These are phyloP conservation scores for Amphipyra tragopoginis DNA, from an alignment of 2,888 invertebrate species.

Conservation along the genomic window DNA sequence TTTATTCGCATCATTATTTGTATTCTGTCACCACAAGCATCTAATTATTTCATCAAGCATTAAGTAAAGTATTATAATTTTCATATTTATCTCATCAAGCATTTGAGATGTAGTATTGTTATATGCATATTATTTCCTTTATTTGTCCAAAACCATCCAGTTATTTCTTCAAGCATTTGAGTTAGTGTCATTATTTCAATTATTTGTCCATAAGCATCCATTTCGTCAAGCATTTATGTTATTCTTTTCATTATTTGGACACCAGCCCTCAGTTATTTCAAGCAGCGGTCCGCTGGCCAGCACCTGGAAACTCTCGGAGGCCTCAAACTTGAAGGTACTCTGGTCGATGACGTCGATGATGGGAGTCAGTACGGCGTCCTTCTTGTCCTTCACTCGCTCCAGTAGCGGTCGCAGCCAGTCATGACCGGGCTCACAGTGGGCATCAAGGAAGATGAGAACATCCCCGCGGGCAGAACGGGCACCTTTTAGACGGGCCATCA, in stretches of 20 bases:
- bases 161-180: no score
- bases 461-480: constrained; percentile 95
- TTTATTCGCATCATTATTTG: no score
- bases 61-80: neutral
- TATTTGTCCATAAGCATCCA: neutral
- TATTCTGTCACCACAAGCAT: no score
- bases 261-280: neutral
- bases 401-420: constrained; percentile 97
- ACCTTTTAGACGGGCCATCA: constrained; percentile 95
- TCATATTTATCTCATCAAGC: constrained; percentile 10
- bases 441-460: constrained; percentile 96
- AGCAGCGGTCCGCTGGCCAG: neutral
- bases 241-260: neutral
- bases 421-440: constrained; percentile 95
- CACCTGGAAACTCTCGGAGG: constrained; percentile 77
- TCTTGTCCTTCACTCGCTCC: constrained; percentile 91
- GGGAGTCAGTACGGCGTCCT: constrained; percentile 96
- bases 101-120: neutral
- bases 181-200: constrained; percentile 5
- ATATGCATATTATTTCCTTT: no score
- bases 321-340: constrained; percentile 90
- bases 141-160: no score
- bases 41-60: neutral
- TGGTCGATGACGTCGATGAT: constrained; percentile 98
- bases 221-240: constrained; percentile 1